phyloP scores from a whole-genome alignment of 2,113 vertebrate species.

The Tympanuchus pallidicinctus region DNA sequence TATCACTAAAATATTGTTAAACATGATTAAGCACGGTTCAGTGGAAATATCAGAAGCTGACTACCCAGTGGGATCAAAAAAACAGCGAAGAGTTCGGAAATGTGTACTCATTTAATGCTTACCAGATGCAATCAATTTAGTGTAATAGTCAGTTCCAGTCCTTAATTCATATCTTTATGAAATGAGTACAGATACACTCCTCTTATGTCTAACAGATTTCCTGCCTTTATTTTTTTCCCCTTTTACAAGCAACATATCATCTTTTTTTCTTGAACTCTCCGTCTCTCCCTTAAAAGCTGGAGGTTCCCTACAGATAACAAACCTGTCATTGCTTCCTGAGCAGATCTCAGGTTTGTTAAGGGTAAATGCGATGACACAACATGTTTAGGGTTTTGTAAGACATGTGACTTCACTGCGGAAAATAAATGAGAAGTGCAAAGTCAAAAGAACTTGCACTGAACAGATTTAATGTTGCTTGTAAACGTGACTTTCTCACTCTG shows the following conservation, averaged over 20 bases:
- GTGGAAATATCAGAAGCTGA: constrained; percentile 62
- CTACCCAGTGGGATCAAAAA: constrained; percentile 62
- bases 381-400: constrained; percentile 10
- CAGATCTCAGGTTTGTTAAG: constrained; percentile 12
- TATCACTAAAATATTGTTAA: constrained; percentile 68
- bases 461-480: background rate
- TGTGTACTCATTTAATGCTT: constrained; percentile 47
- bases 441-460: background rate
- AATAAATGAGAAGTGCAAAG: constrained; percentile 3
- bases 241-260: background rate
- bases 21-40: constrained; percentile 59
- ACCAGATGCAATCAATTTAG: constrained; percentile 62
- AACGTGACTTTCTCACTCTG: background rate
- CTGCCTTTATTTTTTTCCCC: background rate
- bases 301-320: background rate
- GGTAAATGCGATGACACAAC: background rate
- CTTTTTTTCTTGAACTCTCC: constrained; percentile 8
- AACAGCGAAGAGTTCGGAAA: constrained; percentile 42
- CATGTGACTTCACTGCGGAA: background rate
- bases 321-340: background rate
- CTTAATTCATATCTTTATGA: constrained; percentile 20
- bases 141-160: constrained; percentile 38
- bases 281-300: background rate
- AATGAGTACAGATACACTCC: constrained; percentile 17
- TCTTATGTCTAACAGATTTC: constrained; percentile 21